These are phyloP conservation scores for Drosophila watanabei DNA, from an alignment of 1,140 invertebrate species.

Conservation along the genomic window DNA sequence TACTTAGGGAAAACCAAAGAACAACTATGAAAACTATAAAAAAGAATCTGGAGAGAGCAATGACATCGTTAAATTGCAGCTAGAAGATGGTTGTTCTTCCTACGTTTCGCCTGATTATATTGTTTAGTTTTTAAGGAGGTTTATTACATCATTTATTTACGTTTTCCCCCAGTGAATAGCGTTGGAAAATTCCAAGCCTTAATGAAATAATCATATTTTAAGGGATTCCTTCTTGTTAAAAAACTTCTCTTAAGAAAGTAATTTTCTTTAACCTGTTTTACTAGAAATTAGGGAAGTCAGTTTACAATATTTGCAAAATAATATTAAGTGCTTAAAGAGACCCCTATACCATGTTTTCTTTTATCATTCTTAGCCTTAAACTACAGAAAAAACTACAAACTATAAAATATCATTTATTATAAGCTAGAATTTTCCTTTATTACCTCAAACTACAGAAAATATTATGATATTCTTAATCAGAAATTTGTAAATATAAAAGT, in stretches of 20 bases:
- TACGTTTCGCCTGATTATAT: constrained; percentile 32
- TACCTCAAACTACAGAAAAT: not conserved
- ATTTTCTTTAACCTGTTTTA: no score
- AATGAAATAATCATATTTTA: not conserved
- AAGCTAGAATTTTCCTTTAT: not conserved
- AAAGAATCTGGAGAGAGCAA: constrained; percentile 50
- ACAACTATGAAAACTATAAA: not conserved
- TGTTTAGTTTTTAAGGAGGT: constrained; percentile 14
- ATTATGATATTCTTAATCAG: not conserved
- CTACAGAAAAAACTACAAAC: no score
- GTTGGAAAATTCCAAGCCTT: not conserved
- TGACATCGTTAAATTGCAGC: constrained; percentile 55
- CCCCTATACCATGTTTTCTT: no score
- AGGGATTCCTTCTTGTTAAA: no score
- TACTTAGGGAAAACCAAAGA: constrained; percentile 30
- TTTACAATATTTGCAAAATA: no score
- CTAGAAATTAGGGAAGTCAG: no score
- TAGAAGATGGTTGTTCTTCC: constrained; percentile 14
- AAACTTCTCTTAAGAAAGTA: not conserved
- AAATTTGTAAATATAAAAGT: not conserved
- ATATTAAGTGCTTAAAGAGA: no score
- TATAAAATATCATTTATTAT: no score
- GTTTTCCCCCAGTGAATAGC: not conserved
- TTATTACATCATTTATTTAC: constrained; percentile 38
- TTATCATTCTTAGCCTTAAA: no score